phyloP scores from a whole-genome alignment of 2,113 vertebrate genomes.

The Oreochromis niloticus region DNA sequence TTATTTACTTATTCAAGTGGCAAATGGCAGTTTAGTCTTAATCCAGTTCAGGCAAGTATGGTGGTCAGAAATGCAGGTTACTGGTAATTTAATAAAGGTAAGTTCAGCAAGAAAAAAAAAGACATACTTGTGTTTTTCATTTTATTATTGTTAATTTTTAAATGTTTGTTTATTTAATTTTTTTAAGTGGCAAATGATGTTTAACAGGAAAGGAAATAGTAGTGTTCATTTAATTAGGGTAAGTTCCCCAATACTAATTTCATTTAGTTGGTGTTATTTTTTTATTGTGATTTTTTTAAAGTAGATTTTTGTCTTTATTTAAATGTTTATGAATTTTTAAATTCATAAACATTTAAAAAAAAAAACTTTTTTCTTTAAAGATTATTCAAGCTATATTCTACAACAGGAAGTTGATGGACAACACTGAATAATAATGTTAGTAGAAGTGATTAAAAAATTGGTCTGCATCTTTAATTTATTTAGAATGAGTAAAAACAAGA shows the following conservation, averaged over 20 bases:
- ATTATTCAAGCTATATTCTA: not conserved
- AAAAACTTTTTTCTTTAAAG: not conserved
- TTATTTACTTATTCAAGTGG: not conserved
- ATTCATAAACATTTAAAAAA: too few species aligned
- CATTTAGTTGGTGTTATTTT: not conserved
- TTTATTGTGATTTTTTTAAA: not conserved
- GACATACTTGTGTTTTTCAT: not conserved
- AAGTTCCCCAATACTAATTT: not conserved
- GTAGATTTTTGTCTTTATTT: not conserved
- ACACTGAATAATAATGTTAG: not conserved
- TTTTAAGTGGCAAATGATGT: not conserved
- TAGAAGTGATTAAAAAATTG: not conserved
- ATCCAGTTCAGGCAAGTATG: not conserved
- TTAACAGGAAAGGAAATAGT: not conserved
- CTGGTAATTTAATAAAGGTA: not conserved
- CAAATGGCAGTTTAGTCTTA: not conserved
- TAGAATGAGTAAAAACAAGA: not conserved
- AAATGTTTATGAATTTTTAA: not conserved
- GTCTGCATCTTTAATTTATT: not conserved
- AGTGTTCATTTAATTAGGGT: not conserved
- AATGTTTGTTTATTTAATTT: not conserved
- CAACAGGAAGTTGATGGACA: not conserved
- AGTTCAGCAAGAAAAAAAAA: not conserved
- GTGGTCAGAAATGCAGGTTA: not conserved
- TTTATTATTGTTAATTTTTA: not conserved